phyloP scores from a whole-genome alignment of 2,888 invertebrate genomes.

The Erannis defoliaria region DNA sequence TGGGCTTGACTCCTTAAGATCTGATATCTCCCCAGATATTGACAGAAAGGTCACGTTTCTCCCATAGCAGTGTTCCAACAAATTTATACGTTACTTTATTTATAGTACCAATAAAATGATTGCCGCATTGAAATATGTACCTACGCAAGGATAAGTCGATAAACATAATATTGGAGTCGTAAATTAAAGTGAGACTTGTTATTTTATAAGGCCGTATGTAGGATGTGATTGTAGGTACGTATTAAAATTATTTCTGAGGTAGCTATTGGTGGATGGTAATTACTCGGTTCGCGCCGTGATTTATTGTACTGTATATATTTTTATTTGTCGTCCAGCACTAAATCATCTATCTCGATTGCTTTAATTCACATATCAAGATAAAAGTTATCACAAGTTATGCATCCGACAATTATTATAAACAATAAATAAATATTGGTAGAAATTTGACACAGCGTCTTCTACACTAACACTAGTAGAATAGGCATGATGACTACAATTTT shows the following conservation, averaged over 20 bases:
- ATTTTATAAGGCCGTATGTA: constrained; percentile 27
- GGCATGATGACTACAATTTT: no score
- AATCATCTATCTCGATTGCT: neutral
- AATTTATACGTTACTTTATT: constrained; percentile 43
- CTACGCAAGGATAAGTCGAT: constrained; percentile 35
- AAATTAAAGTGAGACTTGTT: constrained; percentile 41
- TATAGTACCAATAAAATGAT: constrained; percentile 52
- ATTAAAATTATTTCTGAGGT: constrained; percentile 18
- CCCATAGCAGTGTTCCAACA: constrained; percentile 50
- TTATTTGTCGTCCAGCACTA: constrained; percentile 1
- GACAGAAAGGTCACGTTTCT: constrained; percentile 56
- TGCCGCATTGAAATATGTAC: constrained; percentile 34
- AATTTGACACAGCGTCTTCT: no score
- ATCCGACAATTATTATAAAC: no score
- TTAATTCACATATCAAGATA: no score
- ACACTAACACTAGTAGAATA: no score
- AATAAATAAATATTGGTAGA: no score
- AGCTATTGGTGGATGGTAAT: constrained; percentile 11
- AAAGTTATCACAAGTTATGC: no score
- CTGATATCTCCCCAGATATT: constrained; percentile 39
- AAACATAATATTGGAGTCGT: constrained; percentile 39
- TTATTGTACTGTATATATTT: constrained; percentile 8
- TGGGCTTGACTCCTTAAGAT: constrained; percentile 13
- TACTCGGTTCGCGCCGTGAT: constrained; percentile 7
- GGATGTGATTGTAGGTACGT: constrained; percentile 9